phyloP scores from a whole-genome alignment of 2,113 vertebrate genomes.

The Sceloporus undulatus region DNA sequence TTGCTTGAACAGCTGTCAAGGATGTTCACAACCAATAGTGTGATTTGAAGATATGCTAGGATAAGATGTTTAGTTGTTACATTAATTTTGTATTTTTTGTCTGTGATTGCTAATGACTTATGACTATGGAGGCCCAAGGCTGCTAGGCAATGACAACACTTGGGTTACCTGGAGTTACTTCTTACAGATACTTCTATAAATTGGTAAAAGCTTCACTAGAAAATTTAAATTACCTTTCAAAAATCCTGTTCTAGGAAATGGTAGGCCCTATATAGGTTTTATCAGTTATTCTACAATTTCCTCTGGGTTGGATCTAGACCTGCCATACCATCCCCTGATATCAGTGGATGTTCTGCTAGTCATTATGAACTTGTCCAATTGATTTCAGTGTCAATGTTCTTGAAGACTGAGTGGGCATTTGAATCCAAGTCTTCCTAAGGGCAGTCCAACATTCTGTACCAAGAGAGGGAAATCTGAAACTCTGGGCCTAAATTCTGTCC shows the following conservation, averaged over 20 bases:
- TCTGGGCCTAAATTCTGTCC: no score
- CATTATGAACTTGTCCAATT: background rate
- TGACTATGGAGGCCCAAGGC: no score
- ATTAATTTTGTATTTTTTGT: no score
- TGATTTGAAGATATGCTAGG: no score
- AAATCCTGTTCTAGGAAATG: background rate
- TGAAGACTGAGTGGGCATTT: no score
- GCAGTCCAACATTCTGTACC: no score
- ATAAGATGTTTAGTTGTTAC: no score
- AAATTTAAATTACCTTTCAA: background rate
- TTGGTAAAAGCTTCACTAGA: background rate
- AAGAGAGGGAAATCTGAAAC: no score
- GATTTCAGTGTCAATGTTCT: background rate
- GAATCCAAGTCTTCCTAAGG: no score
- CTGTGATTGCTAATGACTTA: no score
- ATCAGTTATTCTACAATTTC: background rate
- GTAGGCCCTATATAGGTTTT: background rate
- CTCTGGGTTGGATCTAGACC: background rate
- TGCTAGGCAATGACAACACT: no score
- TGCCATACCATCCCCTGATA: background rate
- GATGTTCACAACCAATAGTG: no score
- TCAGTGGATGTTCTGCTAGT: background rate
- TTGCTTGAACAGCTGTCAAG: background rate
- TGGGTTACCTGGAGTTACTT: background rate
- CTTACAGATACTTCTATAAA: background rate